Base-by-base conservation (phyloP, 2,888 invertebrate species). In the Tipula confusa region DNA sequence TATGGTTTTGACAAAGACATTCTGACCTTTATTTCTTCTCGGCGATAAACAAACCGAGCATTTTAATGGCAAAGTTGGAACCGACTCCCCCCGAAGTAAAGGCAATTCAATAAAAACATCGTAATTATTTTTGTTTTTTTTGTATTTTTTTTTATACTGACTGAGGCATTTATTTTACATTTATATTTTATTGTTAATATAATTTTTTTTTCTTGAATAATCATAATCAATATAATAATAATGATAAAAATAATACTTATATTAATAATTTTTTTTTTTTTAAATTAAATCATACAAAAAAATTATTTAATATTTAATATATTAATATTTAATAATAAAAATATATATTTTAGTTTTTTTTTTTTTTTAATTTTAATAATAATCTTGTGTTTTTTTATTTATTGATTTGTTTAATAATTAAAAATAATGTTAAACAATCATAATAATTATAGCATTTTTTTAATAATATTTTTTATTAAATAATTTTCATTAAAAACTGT, bases 81-180 rank as follows among this genome's bases (percentile, higher is more conserved):
- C 9, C 11, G 7, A 9, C n/a, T n/a, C n/a, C n/a, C n/a, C n/a
- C n/a, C n/a, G n/a, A n/a, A n/a, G n/a, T n/a, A n/a, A n/a, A n/a
- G n/a, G n/a, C n/a, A 24, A 83, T 83, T 83, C 28, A 83, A 83
- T 64, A 83, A 84, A 84, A 83, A 64, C 64, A 48, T 11, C 82
- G 29, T 5, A 38, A 38, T 48, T 18, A 28, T 85, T 86, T 85
- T 87, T 80, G 29, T 13, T 80, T 80, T 80, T 79, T 80, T 29
- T 80, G 18, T 64, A 24, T 64, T 24, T 80, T 79, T 64, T 87
- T 88, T 88, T 88, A 89, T 89, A 89, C 89, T 89, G 89, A 89
- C 89, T 89, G 89, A 89, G 89, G 89, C 89, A 89, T 89, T 89
- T 88, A 88, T 88, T 88, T 86, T 86, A 86, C 86, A 86, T 86